Percentiles rank a stretch among this genome's conserved stretches.
Evolutionary conservation across 2,888 invertebrate genomes (phyloP).

Genomic region (Buathra laborator): DNA sequence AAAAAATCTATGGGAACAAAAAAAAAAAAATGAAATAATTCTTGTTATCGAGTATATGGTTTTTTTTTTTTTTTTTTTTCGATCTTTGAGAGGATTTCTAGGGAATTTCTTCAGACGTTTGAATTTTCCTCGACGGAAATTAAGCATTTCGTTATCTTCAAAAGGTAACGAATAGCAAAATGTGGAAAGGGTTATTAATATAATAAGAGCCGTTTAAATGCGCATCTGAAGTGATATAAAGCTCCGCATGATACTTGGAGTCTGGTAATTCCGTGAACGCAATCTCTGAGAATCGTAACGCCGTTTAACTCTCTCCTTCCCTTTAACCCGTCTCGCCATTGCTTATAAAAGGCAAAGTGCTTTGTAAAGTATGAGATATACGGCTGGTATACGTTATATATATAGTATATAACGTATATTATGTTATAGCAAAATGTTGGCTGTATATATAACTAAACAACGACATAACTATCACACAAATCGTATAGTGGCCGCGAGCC

Average conservation of each 20-base stretch:
- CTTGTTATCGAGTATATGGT: not conserved
- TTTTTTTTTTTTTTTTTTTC: not conserved
- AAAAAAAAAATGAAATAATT: not conserved
- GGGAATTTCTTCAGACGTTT: not conserved
- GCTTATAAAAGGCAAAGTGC: constrained; percentile 48
- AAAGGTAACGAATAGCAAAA: constrained; percentile 12
- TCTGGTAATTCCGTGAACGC: constrained; percentile 40
- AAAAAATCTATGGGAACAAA: not conserved
- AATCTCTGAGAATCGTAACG: constrained; percentile 49
- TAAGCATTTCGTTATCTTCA: not conserved
- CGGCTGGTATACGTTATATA: constrained; percentile 22
- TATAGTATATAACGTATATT: constrained; percentile 26
- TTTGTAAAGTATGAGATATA: constrained; percentile 36
- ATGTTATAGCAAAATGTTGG: not conserved
- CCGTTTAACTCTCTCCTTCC: not conserved
- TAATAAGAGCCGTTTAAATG: constrained; percentile 3
- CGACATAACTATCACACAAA: constrained; percentile 20
- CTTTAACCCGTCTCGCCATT: not conserved
- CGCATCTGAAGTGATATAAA: constrained; percentile 47
- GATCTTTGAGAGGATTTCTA: not conserved
- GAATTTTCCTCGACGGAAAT: not conserved
- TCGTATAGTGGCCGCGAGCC: not conserved
- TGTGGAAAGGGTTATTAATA: constrained; percentile 27
- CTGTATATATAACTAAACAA: constrained; percentile 14
- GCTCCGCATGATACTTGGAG: constrained; percentile 4